These are phyloP conservation scores for Telmatherina bonti DNA, from an alignment of 2,797 vertebrate genomes.

Conservation along the genomic window DNA sequence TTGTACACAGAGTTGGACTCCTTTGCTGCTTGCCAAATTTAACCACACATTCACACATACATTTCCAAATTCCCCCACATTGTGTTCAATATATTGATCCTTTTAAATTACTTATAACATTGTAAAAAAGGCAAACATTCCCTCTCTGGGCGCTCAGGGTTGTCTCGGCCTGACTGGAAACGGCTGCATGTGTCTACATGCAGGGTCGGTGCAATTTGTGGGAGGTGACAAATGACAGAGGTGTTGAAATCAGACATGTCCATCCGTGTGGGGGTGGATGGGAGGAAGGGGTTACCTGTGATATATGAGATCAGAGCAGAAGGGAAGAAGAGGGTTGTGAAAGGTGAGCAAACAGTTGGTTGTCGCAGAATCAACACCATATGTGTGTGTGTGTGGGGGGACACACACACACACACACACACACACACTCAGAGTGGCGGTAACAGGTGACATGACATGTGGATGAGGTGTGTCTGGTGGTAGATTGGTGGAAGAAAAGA, in stretches of 20 bases:
- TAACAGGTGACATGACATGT: slow-evolving; percentile 26
- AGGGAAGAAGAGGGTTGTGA: slow-evolving; percentile 14
- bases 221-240: slow-evolving; percentile 49
- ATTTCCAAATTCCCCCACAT: not conserved
- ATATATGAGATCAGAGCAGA: slow-evolving; percentile 46
- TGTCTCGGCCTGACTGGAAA: slow-evolving; percentile 10
- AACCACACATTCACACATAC: not conserved
- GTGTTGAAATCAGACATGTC: slow-evolving; percentile 59
- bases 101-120: not conserved
- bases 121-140: not conserved
- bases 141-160: not conserved
- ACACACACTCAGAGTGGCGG: slow-evolving; percentile 12
- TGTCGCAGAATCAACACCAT: slow-evolving; percentile 56
- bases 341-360: slow-evolving; percentile 52
- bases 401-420: too few species aligned
- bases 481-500: not conserved
- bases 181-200: slow-evolving; percentile 51
- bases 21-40: not conserved
- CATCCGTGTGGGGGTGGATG: not conserved
- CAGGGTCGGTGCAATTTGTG: slow-evolving; percentile 34
- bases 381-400: not conserved
- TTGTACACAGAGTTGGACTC: too few species aligned
- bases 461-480: not conserved
- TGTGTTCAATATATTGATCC: not conserved
- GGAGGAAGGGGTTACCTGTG: slow-evolving; percentile 33